These are phyloP conservation scores for Salpingus planirostris DNA, from an alignment of 2,888 invertebrate species.

Conservation along the genomic window DNA sequence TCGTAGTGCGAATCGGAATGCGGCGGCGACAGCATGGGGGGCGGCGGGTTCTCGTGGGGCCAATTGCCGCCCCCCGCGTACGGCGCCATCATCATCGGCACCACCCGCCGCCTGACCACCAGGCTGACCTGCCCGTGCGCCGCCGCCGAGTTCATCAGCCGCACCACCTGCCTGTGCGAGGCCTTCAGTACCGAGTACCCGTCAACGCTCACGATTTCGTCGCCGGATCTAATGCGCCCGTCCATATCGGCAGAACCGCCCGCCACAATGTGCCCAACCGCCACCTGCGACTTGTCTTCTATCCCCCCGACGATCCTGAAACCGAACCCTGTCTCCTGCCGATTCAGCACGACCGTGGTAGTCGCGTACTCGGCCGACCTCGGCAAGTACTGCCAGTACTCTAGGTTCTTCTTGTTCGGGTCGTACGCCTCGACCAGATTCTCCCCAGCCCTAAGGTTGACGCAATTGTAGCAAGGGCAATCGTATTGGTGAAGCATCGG, in stretches of 20 bases:
- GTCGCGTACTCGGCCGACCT: slow-evolving; percentile 33
- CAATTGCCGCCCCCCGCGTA: slow-evolving; percentile 30
- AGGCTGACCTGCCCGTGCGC: slow-evolving; percentile 78
- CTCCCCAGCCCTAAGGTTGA: slow-evolving; percentile 24
- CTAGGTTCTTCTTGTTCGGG: slow-evolving; percentile 21
- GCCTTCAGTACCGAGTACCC: slow-evolving; percentile 59
- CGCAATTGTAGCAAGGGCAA: slow-evolving; percentile 36
- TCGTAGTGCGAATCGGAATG: slow-evolving; percentile 68
- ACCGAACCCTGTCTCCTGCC: slow-evolving; percentile 93
- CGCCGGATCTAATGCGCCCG: slow-evolving; percentile 82
- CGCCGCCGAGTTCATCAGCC: slow-evolving; percentile 84
- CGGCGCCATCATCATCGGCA: slow-evolving; percentile 20
- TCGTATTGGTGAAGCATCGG: slow-evolving; percentile 36
- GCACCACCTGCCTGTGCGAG: slow-evolving; percentile 89
- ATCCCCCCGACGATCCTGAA: slow-evolving; percentile 97
- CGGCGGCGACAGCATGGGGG: slow-evolving; percentile 14
- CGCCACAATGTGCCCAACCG: slow-evolving; percentile 93
- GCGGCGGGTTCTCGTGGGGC: slow-evolving; percentile 22
- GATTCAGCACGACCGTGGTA: slow-evolving; percentile 60
- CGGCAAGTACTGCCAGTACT: slow-evolving; percentile 26
- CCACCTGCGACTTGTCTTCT: slow-evolving; percentile 92
- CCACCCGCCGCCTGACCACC: slow-evolving; percentile 55
- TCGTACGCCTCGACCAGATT: slow-evolving; percentile 14
- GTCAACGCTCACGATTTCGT: slow-evolving; percentile 92
- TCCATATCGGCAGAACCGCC: slow-evolving; percentile 92